Base-by-base conservation (phyloP, 2,113 vertebrate genomes). In the Pangasianodon hypophthalmus region DNA sequence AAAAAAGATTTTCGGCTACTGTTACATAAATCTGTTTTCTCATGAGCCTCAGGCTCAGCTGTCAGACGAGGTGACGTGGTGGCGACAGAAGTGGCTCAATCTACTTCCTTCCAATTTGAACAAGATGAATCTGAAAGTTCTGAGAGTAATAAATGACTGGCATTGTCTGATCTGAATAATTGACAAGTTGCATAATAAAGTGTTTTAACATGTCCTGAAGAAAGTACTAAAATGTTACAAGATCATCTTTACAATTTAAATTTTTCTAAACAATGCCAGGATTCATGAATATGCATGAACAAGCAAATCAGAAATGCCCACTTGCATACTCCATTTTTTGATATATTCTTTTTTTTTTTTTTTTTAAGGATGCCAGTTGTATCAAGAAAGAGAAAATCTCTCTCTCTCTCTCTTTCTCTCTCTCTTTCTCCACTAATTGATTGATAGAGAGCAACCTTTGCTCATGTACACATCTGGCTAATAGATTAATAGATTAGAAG, bases 401-500 rank as follows among this genome's bases (percentile, higher is more conserved):
- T 37, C 21, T 19, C 7, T 62, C 21, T 26, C 60, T 62, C 3
- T 9, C 60, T 67, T 3, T 37, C 21, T 26, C 44, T 77, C 73
- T 77, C 44, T 10, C 2, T 46, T 9, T 48, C 24, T 26, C 21
- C 0, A 29, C 29, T n/a, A 52, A 52, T 37, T 75, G 37, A 18
- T n/a, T 60, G 37, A 67, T 64, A 81, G 11, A 60, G 32, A 52
- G 50, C 16, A 54, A 88, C 71, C 60, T 67, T 85, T 84, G 87
- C n/a, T 62, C 21, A 62, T 77, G 64, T 58, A 89, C 75, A 89
- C 80, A 91, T 84, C 84, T 80, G 79, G 87, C 46, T 88, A 60
- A 0, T 48, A 79, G 67, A 91, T 89, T 67, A 50, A 0, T 58
- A 79, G 88, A 91, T 89, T 89, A 89, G 41, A 41, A 69, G 21